Evolutionary conservation across 2,888 invertebrate genomes (phyloP).

Genomic region (Caenorhabditis auriculariae): DNA sequence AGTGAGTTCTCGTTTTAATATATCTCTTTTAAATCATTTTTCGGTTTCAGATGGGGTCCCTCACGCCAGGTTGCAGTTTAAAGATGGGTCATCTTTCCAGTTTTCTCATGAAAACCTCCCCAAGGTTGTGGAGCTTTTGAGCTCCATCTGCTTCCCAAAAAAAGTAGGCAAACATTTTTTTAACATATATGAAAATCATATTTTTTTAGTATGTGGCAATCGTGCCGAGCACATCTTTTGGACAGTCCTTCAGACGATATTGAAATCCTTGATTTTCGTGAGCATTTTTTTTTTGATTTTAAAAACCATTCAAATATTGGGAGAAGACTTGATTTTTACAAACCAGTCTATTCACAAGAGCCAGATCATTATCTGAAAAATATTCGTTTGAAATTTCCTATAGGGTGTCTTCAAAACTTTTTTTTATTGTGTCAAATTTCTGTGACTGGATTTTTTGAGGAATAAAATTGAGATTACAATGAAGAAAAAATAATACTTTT

Average conservation of each 20-base stretch:
- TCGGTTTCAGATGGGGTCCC: conserved; percentile 9
- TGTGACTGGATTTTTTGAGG: too few species aligned
- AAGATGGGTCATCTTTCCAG: conserved; percentile 16
- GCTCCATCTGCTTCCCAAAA: conserved; percentile 24
- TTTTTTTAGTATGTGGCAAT: conserved; percentile 33
- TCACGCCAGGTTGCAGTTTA: conserved; percentile 11
- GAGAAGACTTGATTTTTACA: too few species aligned
- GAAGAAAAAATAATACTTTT: conserved; percentile 1
- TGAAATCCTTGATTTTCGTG: conserved; percentile 35
- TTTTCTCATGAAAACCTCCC: conserved; percentile 22
- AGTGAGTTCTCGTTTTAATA: background rate
- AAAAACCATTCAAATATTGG: too few species aligned
- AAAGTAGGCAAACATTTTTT: conserved; percentile 7
- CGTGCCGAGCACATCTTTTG: conserved; percentile 29
- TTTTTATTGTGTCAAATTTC: too few species aligned
- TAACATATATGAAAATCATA: background rate
- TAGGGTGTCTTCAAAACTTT: too few species aligned
- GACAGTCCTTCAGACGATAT: conserved; percentile 30
- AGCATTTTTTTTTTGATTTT: conserved; percentile 1
- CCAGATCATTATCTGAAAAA: too few species aligned
- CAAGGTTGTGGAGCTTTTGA: conserved; percentile 14
- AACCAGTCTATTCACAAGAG: too few species aligned
- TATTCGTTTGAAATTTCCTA: too few species aligned
- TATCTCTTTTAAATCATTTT: background rate
- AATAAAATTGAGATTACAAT: too few species aligned